Evolutionary conservation across 1,140 invertebrate genomes (phyloP).

Genomic region (Pogonomyrmex californicus): DNA sequence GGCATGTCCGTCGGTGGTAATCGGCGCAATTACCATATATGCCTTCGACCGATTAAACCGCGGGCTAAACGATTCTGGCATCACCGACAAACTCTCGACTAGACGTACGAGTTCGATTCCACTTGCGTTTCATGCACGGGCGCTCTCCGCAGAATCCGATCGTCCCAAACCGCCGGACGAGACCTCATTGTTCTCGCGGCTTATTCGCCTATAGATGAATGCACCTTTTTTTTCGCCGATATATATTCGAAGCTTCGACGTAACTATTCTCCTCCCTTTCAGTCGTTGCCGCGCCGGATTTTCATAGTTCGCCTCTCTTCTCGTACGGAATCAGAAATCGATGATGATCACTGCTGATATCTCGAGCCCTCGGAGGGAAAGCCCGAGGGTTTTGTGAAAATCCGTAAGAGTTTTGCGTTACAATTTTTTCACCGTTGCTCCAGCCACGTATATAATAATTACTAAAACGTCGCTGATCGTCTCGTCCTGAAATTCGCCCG

Average conservation of each 20-base stretch:
- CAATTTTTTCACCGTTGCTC: neutral
- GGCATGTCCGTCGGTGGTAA: slow-evolving; percentile 8
- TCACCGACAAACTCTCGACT: neutral
- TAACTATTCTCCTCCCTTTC: neutral
- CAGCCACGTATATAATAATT: neutral
- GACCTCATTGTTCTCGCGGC: slow-evolving; percentile 50
- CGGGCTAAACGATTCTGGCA: neutral
- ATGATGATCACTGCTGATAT: neutral
- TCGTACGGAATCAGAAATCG: neutral
- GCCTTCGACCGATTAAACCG: neutral
- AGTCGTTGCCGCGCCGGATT: neutral
- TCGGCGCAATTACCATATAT: neutral
- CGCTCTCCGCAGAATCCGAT: slow-evolving; percentile 54
- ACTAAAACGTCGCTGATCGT: slow-evolving; percentile 32
- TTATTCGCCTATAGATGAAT: slow-evolving; percentile 41
- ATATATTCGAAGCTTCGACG: slow-evolving; percentile 12
- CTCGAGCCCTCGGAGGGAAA: no score
- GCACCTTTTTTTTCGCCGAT: slow-evolving; percentile 11
- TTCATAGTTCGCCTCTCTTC: neutral
- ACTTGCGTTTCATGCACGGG: slow-evolving; percentile 69
- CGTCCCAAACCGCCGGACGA: slow-evolving; percentile 36
- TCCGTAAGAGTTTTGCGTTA: slow-evolving; percentile 23
- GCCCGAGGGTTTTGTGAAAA: neutral
- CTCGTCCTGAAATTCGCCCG: slow-evolving; percentile 12
- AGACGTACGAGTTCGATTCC: slow-evolving; percentile 53